Percentiles rank a stretch among this genome's conserved stretches.
Conservation (phyloP, 53 echinoderm and acorn worm species). For the Henricia sp. region DNA sequence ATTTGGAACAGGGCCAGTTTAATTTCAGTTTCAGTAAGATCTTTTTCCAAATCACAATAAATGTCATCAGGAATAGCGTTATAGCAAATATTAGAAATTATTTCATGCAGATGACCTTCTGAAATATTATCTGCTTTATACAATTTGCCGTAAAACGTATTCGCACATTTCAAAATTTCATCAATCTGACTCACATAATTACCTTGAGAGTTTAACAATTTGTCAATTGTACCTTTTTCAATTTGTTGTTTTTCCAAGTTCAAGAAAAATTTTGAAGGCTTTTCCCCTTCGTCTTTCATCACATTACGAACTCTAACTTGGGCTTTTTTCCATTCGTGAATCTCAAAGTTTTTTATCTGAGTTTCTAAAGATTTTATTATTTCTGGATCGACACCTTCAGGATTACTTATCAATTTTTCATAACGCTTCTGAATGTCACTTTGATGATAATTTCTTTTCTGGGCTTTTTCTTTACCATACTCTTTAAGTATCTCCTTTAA, state of each 20-base stretch:
- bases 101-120: neutral
- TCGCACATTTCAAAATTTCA: neutral
- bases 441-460: neutral
- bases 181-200: neutral
- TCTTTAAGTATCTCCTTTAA: neutral
- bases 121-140: neutral
- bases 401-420: neutral
- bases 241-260: neutral
- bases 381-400: neutral
- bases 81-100: neutral
- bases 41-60: neutral
- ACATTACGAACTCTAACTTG: neutral
- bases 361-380: neutral
- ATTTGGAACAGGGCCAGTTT: conserved; percentile 1
- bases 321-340: neutral
- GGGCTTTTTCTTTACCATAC: neutral
- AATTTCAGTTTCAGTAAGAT: neutral
- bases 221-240: neutral
- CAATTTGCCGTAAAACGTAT: neutral
- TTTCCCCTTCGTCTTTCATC: neutral
- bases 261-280: neutral
- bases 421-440: neutral
- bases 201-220: neutral
- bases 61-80: neutral
- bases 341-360: neutral